Evolutionary conservation across 1,140 invertebrate species (phyloP).

Genomic region (Drosophila aff.): DNA sequence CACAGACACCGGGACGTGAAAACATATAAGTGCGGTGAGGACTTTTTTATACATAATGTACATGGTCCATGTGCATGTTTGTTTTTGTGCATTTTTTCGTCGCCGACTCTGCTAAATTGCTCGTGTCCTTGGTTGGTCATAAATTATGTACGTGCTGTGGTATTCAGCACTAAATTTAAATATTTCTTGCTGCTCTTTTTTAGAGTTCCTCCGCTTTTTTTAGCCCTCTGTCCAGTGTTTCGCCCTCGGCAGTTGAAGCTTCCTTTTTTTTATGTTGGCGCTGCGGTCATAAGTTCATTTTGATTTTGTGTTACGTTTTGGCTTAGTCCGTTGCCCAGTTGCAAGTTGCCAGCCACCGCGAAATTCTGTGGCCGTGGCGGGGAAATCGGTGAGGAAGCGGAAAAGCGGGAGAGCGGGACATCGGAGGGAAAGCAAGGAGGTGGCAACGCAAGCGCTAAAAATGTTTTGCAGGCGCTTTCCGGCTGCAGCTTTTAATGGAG

Average conservation of each 20-base stretch:
- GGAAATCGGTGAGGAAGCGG: not conserved
- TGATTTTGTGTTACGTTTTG: conserved; percentile 83
- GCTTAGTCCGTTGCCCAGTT: conserved; percentile 69
- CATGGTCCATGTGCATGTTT: conserved; percentile 36
- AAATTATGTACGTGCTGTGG: conserved; percentile 83
- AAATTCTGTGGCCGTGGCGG: conserved; percentile 36
- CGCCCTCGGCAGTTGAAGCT: conserved; percentile 38
- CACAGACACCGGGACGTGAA: conserved; percentile 18
- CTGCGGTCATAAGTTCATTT: conserved; percentile 81
- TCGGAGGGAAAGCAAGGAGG: conserved; percentile 6
- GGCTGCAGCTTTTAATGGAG: conserved; percentile 79
- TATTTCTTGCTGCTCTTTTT: conserved; percentile 58
- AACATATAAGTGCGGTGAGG: conserved; percentile 31
- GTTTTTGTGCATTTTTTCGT: conserved; percentile 54
- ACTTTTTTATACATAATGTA: conserved; percentile 49
- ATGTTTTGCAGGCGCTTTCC: conserved; percentile 75
- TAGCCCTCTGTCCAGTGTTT: conserved; percentile 24
- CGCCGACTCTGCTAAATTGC: conserved; percentile 77
- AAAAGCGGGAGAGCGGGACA: conserved; percentile 3
- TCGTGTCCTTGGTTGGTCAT: conserved; percentile 82
- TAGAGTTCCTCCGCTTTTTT: conserved; percentile 31
- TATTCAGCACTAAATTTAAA: conserved; percentile 84
- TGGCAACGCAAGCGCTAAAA: conserved; percentile 77
- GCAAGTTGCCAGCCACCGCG: conserved; percentile 56
- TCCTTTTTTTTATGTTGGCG: conserved; percentile 48